phyloP scores from a whole-genome alignment of 2,797 vertebrate species.

The Hippopotamyrus pictus region DNA sequence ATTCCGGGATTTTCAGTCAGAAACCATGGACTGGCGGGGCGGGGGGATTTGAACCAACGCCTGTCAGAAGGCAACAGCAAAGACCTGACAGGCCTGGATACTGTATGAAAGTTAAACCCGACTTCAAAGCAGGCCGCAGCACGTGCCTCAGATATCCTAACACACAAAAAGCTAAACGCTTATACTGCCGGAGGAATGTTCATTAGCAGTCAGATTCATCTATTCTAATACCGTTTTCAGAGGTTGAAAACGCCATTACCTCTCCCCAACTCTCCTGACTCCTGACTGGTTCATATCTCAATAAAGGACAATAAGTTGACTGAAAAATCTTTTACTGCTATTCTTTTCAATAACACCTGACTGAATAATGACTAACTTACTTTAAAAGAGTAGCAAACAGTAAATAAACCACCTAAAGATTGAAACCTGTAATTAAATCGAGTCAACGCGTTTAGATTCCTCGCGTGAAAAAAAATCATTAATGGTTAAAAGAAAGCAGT shows the following conservation, averaged over 20 bases:
- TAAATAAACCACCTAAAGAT: neutral
- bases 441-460: neutral
- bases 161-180: neutral
- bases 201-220: neutral
- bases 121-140: neutral
- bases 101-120: neutral
- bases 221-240: neutral
- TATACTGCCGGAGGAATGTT: neutral
- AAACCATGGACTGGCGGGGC: neutral
- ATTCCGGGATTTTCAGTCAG: neutral
- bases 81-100: neutral
- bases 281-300: neutral
- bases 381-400: neutral
- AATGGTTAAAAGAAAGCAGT: neutral
- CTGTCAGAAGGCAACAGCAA: neutral
- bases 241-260: neutral
- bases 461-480: neutral
- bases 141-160: neutral
- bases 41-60: neutral
- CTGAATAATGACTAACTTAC: neutral
- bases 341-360: neutral
- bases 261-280: neutral
- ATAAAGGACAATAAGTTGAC: neutral
- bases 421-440: neutral
- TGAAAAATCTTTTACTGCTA: neutral